These are phyloP conservation scores for Lottia gigantea DNA, from an alignment of 2,888 invertebrate genomes.

Conservation along the genomic window DNA sequence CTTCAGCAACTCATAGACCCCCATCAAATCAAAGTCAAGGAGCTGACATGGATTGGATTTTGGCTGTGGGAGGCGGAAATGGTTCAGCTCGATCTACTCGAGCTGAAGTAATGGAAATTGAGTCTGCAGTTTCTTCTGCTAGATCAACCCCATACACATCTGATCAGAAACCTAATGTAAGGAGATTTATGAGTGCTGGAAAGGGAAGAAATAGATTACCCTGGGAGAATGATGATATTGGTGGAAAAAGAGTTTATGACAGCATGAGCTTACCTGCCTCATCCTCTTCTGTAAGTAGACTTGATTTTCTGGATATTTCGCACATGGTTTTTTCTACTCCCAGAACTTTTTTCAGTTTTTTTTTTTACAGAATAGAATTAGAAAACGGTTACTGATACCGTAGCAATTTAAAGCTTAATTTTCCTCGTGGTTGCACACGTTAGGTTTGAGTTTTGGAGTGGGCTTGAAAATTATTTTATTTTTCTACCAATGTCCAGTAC, in stretches of 20 bases:
- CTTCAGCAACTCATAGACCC: constrained; percentile 62
- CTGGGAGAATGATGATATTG: constrained; percentile 61
- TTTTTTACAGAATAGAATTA: neutral
- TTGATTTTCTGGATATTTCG: neutral
- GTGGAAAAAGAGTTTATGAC: constrained; percentile 30
- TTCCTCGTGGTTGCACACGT: no score
- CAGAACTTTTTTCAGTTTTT: neutral
- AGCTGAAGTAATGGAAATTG: constrained; percentile 54
- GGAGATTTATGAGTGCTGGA: constrained; percentile 63
- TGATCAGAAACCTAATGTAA: constrained; percentile 42
- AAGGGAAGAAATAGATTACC: constrained; percentile 62
- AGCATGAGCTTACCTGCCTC: constrained; percentile 32
- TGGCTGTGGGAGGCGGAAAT: constrained; percentile 68
- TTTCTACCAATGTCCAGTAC: no score
- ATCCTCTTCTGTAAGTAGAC: constrained; percentile 35
- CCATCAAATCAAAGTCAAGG: constrained; percentile 61
- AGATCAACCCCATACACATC: constrained; percentile 45
- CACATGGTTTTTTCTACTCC: no score
- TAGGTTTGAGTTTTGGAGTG: constrained; percentile 15
- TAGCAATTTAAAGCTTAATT: no score
- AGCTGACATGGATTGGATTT: constrained; percentile 83
- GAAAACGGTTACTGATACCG: constrained; percentile 13
- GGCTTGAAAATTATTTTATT: neutral
- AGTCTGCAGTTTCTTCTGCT: constrained; percentile 56
- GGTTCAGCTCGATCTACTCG: constrained; percentile 54